Evolutionary conservation across 1,140 invertebrate genomes (phyloP).

Genomic region (Mya arenaria): DNA sequence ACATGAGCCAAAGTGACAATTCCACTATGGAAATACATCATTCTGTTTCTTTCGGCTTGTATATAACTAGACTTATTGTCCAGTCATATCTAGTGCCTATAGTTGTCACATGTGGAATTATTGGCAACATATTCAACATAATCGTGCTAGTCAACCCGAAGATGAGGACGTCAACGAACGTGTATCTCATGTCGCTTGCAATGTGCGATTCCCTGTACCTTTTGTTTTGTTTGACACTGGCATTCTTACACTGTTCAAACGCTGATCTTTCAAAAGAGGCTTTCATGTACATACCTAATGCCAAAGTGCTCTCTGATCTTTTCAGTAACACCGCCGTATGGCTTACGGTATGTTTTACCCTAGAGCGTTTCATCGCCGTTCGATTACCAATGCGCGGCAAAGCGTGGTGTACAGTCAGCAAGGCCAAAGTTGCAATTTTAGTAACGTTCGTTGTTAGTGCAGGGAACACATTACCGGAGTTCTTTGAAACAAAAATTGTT

Average conservation of each 20-base stretch:
- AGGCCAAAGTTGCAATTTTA: constrained; percentile 68
- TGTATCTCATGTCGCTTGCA: constrained; percentile 88
- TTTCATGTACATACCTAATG: constrained; percentile 82
- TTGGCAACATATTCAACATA: constrained; percentile 73
- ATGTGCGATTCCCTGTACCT: constrained; percentile 88
- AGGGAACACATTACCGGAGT: constrained; percentile 69
- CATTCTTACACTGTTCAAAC: constrained; percentile 66
- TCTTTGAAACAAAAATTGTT: constrained; percentile 71
- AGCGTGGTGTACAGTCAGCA: constrained; percentile 85
- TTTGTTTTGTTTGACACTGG: constrained; percentile 81
- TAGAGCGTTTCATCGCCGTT: constrained; percentile 90
- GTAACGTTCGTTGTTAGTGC: constrained; percentile 56
- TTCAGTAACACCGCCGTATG: constrained; percentile 87
- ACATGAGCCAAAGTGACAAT: no score
- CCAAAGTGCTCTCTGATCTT: constrained; percentile 85
- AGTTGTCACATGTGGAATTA: constrained; percentile 80
- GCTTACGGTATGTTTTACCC: constrained; percentile 90
- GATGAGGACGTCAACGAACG: constrained; percentile 89
- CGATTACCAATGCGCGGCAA: constrained; percentile 89
- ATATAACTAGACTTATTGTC: constrained; percentile 66
- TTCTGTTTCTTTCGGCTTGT: no score
- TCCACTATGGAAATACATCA: no score
- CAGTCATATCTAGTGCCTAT: constrained; percentile 70
- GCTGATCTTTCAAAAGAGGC: constrained; percentile 42
- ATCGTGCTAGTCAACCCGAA: constrained; percentile 85